Base-by-base conservation (phyloP, 2,113 vertebrate species). In the Lasiurus cinereus region DNA sequence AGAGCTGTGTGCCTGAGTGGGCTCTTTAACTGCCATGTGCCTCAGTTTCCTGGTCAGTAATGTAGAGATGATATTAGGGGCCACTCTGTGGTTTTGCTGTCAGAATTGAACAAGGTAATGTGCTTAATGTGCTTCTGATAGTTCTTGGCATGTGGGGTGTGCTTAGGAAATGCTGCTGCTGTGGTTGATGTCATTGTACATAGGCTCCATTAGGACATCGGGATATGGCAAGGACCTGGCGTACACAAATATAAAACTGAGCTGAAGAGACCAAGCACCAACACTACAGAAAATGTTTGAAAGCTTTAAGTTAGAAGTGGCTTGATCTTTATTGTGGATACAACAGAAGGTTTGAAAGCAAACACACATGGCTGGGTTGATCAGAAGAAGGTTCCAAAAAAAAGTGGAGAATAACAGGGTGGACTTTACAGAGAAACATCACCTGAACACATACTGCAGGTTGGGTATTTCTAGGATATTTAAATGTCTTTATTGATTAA, bases 1-100 rank as follows among this genome's bases (percentile, higher is more conserved):
- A 0, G 22, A 82, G 11, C 67, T 46, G 8, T 54, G 83, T 70
- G 59, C 86, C 36, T 1, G 64, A 64, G 18, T 11, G 4, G 4
- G 31, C 3, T 36, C 33, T 70, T 31, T 14, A 16, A 69, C 52
- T 24, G 5, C 36, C 0, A 2, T 1, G 5, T 1, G 1, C n/a
- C 64, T 70, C 54, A 2, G 33, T 54, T 78, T 72, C 48, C 80
- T 74, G 5, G 4, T 19, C 36, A 46, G 19, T 31, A 33, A 31
- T 2, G 31, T 29, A 21, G 12, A 31, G 19, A 19, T 8, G 27
- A 5, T 48, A 18, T 24, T 1, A 5, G 16, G 9, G 69, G 8
- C 33, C 24, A 2, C 24, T 39, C 22, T 13, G 24, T 73, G 67
- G 9, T 13, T 78, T 18, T 2, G 3, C 29, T 16, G 39, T 69